Evolutionary conservation across 1,140 invertebrate genomes (phyloP), one percentile per base, ranked within the genome.

Genomic region (Drosophila tsacasi): DNA sequence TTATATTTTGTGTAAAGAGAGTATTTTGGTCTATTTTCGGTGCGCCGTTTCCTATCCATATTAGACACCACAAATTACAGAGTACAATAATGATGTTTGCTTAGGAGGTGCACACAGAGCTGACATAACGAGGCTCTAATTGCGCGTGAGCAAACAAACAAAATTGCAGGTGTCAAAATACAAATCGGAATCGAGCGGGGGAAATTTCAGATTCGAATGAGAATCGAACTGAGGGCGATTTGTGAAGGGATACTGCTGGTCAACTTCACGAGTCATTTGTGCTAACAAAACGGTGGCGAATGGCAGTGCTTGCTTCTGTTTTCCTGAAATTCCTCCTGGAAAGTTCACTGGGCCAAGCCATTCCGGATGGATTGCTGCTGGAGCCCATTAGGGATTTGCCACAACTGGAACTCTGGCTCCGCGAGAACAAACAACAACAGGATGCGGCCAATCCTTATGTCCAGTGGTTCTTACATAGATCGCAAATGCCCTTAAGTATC

Each of bases 131-230:
- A 65, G 57, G 55, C 73, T 89, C 77, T 89, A 89, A 87, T 87
- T 87, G 87, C 66, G 61, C 50, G 50, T 50, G 55, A 58, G 68
- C 59, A 89, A 87, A 89, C 77, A 89, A 77, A 72, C 54, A 37
- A 89, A 87, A 89, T 89, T 84, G 78, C 84, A 90, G 84, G 84
- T 89, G 84, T 90, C 84, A 90, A 71, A 90, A 81, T 54, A 67
- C 15, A 19, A 65, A 23, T 21, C 15, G 49, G 60, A 42, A n/a
- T 5, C 4, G 21, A 32, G 30, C 3, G n/a, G n/a, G 17, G 17
- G 19, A 21, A 17, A 13, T n/a, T 40, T n/a, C 23, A 27, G 63
- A 13, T 60, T 27, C 15, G 19, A n/a, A 21, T 5, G 12, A 19
- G 17, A 21, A 21, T 3, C 4, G 23, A 8, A 23, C 19, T 17